A percentile compares a stretch with the other conserved stretches of the same genome.
These are phyloP conservation scores for Anarsia innoxiella DNA, from an alignment of 2,888 invertebrate genomes.

Conservation along the genomic window DNA sequence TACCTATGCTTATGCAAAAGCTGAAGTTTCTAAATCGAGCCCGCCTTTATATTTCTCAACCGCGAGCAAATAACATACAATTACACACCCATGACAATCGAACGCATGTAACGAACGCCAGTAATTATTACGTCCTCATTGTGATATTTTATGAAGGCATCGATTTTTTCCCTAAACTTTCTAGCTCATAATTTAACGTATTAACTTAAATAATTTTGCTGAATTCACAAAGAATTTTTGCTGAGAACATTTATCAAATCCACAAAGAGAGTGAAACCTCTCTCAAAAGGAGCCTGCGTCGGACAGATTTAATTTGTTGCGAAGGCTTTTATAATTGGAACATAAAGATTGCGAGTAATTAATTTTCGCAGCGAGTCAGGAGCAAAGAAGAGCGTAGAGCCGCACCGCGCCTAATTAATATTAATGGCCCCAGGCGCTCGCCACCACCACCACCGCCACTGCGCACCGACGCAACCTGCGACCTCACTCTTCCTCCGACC, in stretches of 20 bases:
- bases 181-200: constrained; percentile 56
- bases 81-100: constrained; percentile 53
- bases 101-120: constrained; percentile 35
- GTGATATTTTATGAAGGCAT: constrained; percentile 37
- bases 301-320: constrained; percentile 76
- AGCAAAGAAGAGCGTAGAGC: constrained; percentile 52
- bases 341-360: constrained; percentile 76
- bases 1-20: constrained; percentile 68
- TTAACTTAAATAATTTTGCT: constrained; percentile 57
- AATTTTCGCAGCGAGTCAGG: constrained; percentile 75
- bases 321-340: constrained; percentile 76
- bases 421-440: constrained; percentile 47
- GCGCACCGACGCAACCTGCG: constrained; percentile 30
- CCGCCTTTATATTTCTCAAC: constrained; percentile 54
- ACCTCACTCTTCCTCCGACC: no score
- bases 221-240: constrained; percentile 64
- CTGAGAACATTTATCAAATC: constrained; percentile 73
- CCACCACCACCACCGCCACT: constrained; percentile 43
- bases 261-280: constrained; percentile 74
- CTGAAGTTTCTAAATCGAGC: constrained; percentile 57
- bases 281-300: constrained; percentile 72
- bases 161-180: constrained; percentile 40
- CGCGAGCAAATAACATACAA: constrained; percentile 58
- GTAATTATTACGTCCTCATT: constrained; percentile 44
- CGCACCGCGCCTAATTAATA: constrained; percentile 71